Base-by-base conservation (phyloP, 2,113 vertebrate species). In the Dasyurus viverrinus region DNA sequence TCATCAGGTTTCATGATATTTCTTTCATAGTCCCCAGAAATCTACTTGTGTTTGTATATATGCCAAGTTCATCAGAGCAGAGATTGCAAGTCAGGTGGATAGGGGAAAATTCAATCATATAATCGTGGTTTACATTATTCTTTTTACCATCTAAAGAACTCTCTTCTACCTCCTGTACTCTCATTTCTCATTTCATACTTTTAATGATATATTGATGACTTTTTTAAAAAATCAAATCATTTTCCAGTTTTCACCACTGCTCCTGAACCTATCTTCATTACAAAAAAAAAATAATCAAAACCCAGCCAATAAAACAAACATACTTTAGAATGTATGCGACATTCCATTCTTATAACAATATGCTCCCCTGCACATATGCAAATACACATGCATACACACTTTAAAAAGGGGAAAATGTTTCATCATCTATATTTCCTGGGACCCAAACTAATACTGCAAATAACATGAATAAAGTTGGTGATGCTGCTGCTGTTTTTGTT, bases 51-150 rank as follows among this genome's bases (percentile, higher is more conserved):
- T 5, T 0, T 0, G 22, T 89, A 90, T 93, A 94, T 92, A 93
- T 54, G 90, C 96, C 96, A 97, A 97, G 95, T 94, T 96, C 95
- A 96, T 96, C 95, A 97, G 95, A 95, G 9, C 4, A 1, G 57
- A 54, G 95, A 93, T 93, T 16, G 48, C 90, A 53, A 76, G 54
- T 91, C 50, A 1, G 48, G 54, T 50, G 57, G 57, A 2, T 92
- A 95, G n/a, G 93, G 84, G 54, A 46, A 60, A 96, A 95, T 68
- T 94, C 93, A 93, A 53, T 54, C 48, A 19, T 91, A 89, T 54
- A 89, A n/a, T 42, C n/a, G 92, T 89, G 53, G 27, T 54, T 89
- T 6, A 50, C 19, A 42, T 84, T 84, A 42, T 42, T n/a, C 68
- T 7, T 84, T 16, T 93, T 14, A 50, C 93, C 91, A 96, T 76